Evolutionary conservation across 2,113 vertebrate genomes (phyloP), one percentile per base, ranked within the genome.

Genomic region (Danionella cerebrum): DNA sequence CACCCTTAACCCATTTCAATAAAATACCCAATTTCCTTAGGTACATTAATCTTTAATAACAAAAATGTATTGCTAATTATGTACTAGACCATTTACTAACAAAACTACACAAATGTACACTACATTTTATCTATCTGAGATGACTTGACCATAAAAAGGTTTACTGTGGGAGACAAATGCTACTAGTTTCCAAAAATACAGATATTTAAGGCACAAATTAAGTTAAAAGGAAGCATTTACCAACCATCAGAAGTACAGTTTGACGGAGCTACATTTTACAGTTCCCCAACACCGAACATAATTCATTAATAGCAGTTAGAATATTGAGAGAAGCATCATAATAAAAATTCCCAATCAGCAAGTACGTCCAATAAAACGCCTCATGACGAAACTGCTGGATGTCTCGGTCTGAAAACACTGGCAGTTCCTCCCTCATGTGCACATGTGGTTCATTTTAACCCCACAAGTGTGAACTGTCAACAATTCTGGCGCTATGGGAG

Each of bases 381-480:
- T 63, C 42, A 48, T 63, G 25, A 16, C 27, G 10, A 42, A 63
- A 48, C 59, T 45, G 29, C 29, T 63, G 59, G 59, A 63, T 9
- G 27, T 19, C 42, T 63, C 18, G 7, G 41, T 48, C 42, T 11
- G 8, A 33, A 44, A 45, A 63, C 41, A 63, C 18, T 47, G 27
- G 18, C 12, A 35, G 42, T 63, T 44, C n/a, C 54, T 63, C 59
- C 42, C 27, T 45, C 18, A 29, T 63, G 59, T 27, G 68, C 59
- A 65, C 63, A 58, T 21, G 55, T 39, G 36, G 63, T 45, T 67
- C 48, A 57, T 67, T 74, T 71, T 71, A 71, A 50, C 57, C 48
- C 33, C 50, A 21, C 73, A 71, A 62, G 42, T 74, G 72, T 54
- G 62, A 19, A 71, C 16, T 24, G 24, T 60, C 48, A 48, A 31